Evolutionary conservation across 2,113 vertebrate genomes (phyloP).

Genomic region (Pomatostomus ruficeps): DNA sequence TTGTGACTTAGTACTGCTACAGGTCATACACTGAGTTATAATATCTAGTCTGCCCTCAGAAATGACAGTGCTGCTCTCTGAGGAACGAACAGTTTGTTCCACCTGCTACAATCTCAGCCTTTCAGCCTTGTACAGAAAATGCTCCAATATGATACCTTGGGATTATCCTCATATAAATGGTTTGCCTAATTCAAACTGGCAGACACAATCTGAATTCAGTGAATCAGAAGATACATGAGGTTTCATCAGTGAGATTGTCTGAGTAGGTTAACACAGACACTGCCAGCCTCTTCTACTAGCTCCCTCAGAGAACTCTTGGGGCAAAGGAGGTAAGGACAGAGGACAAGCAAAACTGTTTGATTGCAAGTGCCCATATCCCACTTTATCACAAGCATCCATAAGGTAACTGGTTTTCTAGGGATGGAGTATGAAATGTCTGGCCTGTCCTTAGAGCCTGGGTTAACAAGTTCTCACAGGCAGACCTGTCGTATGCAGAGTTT

Average conservation of each 20-base stretch:
- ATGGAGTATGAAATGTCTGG: background rate
- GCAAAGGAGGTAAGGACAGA: background rate
- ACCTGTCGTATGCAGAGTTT: background rate
- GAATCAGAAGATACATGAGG: background rate
- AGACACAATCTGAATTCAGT: constrained; percentile 1
- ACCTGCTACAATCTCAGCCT: background rate
- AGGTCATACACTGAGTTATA: background rate
- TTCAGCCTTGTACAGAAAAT: background rate
- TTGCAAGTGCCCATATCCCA: background rate
- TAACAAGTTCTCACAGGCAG: background rate
- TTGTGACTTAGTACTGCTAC: background rate
- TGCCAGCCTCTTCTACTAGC: background rate
- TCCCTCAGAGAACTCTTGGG: background rate
- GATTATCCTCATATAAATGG: background rate
- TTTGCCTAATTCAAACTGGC: background rate
- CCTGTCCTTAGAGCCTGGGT: background rate
- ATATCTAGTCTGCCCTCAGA: background rate
- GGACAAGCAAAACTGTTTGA: background rate
- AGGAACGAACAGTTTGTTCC: constrained; percentile 24
- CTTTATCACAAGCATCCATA: background rate
- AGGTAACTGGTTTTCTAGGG: background rate
- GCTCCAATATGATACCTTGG: background rate
- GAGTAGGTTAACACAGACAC: background rate
- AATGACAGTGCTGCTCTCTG: background rate
- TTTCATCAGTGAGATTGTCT: background rate